Evolutionary conservation across 2,888 invertebrate species (phyloP), one percentile per base, ranked within the genome.

Genomic region (Caenorhabditis afra): DNA sequence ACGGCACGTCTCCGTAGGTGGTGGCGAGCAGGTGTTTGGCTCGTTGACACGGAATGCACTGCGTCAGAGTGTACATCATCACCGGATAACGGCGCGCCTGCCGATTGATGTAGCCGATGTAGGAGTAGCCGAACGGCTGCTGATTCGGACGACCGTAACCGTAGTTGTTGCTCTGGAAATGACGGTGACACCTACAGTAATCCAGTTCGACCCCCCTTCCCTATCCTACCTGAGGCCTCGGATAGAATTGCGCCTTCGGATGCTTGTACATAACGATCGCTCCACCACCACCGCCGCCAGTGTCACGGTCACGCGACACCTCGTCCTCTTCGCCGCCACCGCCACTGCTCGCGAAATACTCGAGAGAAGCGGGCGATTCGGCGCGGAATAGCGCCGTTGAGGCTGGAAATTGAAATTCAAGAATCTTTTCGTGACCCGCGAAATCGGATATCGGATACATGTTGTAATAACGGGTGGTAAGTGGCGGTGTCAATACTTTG

Each of bases 11-110:
- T 8, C 87, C 81, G 58, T 89, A 89, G 20, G 82, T 81, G 18
- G 86, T 81, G 3, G 89, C 89, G 23, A 89, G 74, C n/a, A 89
- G 81, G 59, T 87, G 88, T 62, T 89, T 89, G 39, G 89, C 89
- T 35, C 87, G 57, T 55, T 90, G 87, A 49, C 89, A 89, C 0
- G 86, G 86, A 0, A 86, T 83, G 67, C 89, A 89, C 57, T 86
- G 84, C 35, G 86, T 79, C 39, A 89, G 75, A 5, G 89, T 89
- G 83, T 89, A 89, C 83, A 86, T 85, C 86, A 86, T 86, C 7
- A 86, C 82, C 1, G 86, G 86, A 50, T 82, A 86, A 4, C 85
- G 80, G 29, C 84, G 76, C 18, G 84, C 75, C 77, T 87, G 87
- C 49, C 85, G 79, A 67, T 88, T 86, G 29, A 88, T 81, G 53